These are phyloP conservation scores for Dipodomys spectabilis DNA, from an alignment of 2,113 vertebrate species.

Conservation along the genomic window DNA sequence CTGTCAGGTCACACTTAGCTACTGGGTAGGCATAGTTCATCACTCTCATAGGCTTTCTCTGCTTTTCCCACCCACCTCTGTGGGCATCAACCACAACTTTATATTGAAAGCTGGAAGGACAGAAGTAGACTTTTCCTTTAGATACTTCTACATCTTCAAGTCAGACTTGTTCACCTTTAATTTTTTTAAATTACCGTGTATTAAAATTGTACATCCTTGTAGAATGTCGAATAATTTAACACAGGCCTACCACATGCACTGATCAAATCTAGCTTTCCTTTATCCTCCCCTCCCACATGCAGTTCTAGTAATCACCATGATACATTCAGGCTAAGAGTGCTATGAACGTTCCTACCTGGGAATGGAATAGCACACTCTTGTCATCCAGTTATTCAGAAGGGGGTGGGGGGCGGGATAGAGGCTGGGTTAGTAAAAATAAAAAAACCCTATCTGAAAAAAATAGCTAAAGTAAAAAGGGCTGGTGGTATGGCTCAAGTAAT, in stretches of 20 bases:
- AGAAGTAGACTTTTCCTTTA: slow-evolving; percentile 18
- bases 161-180: not conserved
- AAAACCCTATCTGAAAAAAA: too few relatives aligned
- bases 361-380: too few relatives aligned
- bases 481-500: too few relatives aligned
- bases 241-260: not conserved
- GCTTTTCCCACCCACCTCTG: not conserved
- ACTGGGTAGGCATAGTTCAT: not conserved
- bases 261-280: not conserved
- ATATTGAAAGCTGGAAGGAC: not conserved
- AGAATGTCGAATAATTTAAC: not conserved
- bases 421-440: too few relatives aligned
- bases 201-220: not conserved
- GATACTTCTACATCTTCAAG: not conserved
- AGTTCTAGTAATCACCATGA: too few relatives aligned
- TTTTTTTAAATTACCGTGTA: not conserved
- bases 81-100: not conserved
- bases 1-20: not conserved
- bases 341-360: not conserved
- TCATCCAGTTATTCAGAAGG: too few relatives aligned
- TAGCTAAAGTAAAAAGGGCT: too few relatives aligned
- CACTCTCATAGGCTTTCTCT: not conserved
- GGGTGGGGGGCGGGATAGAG: too few relatives aligned
- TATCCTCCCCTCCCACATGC: too few relatives aligned
- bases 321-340: not conserved